These are phyloP conservation scores for Perca schrenkii DNA, from an alignment of 2,113 vertebrate genomes.

Conservation along the genomic window DNA sequence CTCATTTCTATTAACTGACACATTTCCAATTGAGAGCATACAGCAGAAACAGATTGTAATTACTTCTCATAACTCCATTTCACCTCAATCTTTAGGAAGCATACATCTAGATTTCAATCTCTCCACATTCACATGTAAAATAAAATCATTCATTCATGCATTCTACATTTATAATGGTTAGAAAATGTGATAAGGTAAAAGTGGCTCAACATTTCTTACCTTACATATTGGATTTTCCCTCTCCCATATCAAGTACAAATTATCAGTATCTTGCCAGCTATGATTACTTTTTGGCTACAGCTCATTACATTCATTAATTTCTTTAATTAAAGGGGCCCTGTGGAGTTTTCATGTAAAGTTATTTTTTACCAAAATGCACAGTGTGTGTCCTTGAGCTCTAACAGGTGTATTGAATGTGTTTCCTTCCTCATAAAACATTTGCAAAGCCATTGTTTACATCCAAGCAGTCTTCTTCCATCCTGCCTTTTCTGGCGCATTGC, in stretches of 20 bases:
- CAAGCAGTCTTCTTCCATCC: not conserved
- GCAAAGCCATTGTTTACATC: not conserved
- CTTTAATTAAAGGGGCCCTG: constrained; percentile 6
- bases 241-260: constrained; percentile 10
- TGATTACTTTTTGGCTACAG: constrained; percentile 16
- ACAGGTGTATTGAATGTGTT: no score
- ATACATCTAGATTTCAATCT: not conserved
- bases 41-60: constrained; percentile 22
- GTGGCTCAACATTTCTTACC: constrained; percentile 24
- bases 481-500: not conserved
- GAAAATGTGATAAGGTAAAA: constrained; percentile 19
- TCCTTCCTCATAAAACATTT: no score
- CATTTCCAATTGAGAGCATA: constrained; percentile 14
- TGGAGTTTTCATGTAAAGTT: not conserved
- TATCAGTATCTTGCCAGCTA: constrained; percentile 19
- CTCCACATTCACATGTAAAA: constrained; percentile 21
- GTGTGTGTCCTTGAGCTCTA: not conserved
- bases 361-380: not conserved
- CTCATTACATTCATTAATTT: constrained; percentile 17
- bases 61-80: constrained; percentile 35
- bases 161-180: constrained; percentile 25
- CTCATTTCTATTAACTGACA: not conserved
- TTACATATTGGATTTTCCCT: constrained; percentile 35
- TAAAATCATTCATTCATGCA: constrained; percentile 16
- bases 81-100: constrained; percentile 17